Conservation (phyloP, 2,888 invertebrate genomes). For the Stenodema calcarata region DNA sequence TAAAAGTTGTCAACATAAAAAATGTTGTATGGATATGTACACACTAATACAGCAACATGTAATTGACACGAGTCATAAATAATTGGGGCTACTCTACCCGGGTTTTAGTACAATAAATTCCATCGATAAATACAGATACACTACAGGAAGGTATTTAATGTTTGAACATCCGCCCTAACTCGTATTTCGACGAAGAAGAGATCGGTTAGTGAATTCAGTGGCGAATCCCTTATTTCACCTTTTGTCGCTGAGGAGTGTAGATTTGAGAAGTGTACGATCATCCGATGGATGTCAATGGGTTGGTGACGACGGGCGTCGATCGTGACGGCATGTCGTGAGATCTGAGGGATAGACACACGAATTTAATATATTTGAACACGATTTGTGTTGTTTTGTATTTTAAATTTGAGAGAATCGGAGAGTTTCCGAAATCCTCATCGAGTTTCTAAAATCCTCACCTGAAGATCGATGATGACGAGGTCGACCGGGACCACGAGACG, state of each 20-base stretch:
- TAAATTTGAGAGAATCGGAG: too few relatives aligned
- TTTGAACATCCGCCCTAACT: background rate
- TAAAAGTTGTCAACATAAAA: slow-evolving; percentile 1
- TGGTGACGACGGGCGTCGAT: background rate
- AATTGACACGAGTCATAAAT: slow-evolving; percentile 9
- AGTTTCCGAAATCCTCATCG: too few relatives aligned
- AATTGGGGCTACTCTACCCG: background rate
- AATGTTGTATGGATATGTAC: slow-evolving; percentile 22
- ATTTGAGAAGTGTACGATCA: background rate
- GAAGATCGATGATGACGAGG: slow-evolving; percentile 61
- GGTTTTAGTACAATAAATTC: too few relatives aligned
- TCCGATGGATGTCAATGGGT: slow-evolving; percentile 30
- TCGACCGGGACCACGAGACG: slow-evolving; percentile 61
- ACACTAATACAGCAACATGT: slow-evolving; percentile 14
- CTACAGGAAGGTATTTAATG: too few relatives aligned
- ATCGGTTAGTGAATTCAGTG: background rate
- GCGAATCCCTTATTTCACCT: background rate
- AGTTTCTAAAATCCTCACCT: slow-evolving; percentile 57
- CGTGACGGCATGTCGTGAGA: slow-evolving; percentile 29
- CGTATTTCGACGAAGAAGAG: background rate
- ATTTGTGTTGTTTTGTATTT: too few relatives aligned
- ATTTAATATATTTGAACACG: too few relatives aligned
- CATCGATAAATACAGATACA: too few relatives aligned
- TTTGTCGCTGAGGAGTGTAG: background rate
- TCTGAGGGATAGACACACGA: background rate